phyloP scores from a whole-genome alignment of 2,797 vertebrate genomes.

The Euthynnus affinis region DNA sequence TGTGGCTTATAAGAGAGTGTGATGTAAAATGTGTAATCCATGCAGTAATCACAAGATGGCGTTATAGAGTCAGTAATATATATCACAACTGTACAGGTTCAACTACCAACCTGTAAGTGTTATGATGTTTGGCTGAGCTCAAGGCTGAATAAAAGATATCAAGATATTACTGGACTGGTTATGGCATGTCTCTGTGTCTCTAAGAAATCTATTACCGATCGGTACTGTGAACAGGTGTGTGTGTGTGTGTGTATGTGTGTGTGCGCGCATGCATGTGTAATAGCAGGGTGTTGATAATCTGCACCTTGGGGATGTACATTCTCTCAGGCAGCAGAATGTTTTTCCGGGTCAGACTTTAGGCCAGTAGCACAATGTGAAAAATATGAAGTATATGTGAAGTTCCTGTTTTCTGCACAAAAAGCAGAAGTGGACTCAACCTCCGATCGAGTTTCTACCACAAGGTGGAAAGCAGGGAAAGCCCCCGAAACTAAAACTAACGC shows the following conservation, averaged over 20 bases:
- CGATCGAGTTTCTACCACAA: constrained; percentile 59
- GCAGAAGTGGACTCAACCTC: constrained; percentile 51
- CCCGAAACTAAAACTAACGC: constrained; percentile 51
- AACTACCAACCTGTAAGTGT: neutral
- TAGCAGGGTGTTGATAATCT: neutral
- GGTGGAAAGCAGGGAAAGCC: constrained; percentile 32
- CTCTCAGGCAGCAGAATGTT: neutral
- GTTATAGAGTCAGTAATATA: neutral
- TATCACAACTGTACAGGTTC: neutral
- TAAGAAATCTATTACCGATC: neutral
- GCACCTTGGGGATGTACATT: constrained; percentile 2
- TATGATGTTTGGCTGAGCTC: constrained; percentile 1
- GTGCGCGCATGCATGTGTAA: neutral
- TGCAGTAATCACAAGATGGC: constrained; percentile 29
- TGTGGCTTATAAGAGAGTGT: neutral
- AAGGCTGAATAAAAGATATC: neutral
- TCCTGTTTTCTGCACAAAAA: constrained; percentile 59
- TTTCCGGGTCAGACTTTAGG: neutral
- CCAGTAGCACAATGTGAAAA: neutral
- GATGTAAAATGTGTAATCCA: neutral
- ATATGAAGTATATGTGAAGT: constrained; percentile 10
- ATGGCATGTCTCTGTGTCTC: neutral
- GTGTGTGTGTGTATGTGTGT: constrained; percentile 1
- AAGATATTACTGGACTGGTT: neutral
- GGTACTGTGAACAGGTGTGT: neutral